Conservation (phyloP, 2,888 invertebrate species). For the Aricia artaxerxes region DNA sequence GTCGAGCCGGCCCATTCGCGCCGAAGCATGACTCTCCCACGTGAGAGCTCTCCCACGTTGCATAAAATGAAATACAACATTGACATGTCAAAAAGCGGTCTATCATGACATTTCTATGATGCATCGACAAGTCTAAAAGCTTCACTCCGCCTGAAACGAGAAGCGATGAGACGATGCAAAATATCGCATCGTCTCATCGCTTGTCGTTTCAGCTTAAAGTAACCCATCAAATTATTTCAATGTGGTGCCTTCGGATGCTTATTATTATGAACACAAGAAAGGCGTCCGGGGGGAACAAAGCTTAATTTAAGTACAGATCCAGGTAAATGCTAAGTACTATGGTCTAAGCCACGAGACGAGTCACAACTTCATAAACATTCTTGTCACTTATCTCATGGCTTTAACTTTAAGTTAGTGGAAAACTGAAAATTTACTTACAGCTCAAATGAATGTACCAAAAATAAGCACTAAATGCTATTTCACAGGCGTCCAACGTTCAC, state of each 20-base stretch:
- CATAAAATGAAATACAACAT: too few relatives aligned
- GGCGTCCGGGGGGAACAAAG: neutral
- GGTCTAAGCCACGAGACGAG: neutral
- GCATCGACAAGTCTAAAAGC: too few relatives aligned
- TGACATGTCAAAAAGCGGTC: too few relatives aligned
- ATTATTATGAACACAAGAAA: slow-evolving; percentile 13
- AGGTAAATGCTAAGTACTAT: slow-evolving; percentile 24
- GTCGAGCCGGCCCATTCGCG: too few relatives aligned
- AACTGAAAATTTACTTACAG: neutral
- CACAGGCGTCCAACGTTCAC: slow-evolving; percentile 43
- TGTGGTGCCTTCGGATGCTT: neutral
- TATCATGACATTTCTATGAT: too few relatives aligned
- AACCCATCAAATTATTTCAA: neutral
- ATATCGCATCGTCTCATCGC: neutral
- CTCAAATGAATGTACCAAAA: neutral
- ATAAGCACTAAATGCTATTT: slow-evolving; percentile 29
- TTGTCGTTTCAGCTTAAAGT: neutral
- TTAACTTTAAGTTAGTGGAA: neutral
- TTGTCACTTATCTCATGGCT: neutral
- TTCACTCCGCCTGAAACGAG: too few relatives aligned
- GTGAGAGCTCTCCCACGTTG: neutral
- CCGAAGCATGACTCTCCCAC: too few relatives aligned
- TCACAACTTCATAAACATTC: neutral
- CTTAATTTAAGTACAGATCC: slow-evolving; percentile 30
- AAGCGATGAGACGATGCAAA: too few relatives aligned